Percentiles rank a stretch among this genome's conserved stretches.
Conservation (phyloP, 2,113 vertebrate genomes). For the Cinclus cinclus region DNA sequence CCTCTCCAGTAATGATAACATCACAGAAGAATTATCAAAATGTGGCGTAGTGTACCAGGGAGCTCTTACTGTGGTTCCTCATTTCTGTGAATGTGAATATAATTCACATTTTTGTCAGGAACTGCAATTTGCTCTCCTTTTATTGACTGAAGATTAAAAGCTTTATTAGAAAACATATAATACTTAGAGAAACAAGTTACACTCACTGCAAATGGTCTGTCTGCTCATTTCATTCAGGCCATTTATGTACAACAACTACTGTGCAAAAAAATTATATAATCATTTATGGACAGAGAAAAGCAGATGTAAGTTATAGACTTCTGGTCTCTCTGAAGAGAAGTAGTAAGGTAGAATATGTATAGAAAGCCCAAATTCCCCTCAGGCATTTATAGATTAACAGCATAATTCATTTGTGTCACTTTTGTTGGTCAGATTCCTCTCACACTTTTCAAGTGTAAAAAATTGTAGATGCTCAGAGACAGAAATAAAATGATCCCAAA, state of each 20-base stretch:
- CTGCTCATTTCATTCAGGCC: not conserved
- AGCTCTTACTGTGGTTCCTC: not conserved
- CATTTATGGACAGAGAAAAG: not conserved
- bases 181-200: not conserved
- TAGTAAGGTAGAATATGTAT: not conserved
- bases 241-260: not conserved
- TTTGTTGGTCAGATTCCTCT: not conserved
- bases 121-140: not conserved
- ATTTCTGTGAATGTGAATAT: not conserved
- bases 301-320: not conserved
- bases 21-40: not conserved
- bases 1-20: not conserved
- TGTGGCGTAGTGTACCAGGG: not conserved
- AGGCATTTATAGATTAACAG: not conserved
- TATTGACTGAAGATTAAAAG: not conserved
- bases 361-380: not conserved
- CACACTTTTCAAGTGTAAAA: not conserved
- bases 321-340: not conserved
- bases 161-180: constrained; percentile 3
- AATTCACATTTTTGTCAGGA: not conserved
- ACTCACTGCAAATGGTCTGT: not conserved
- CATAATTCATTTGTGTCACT: not conserved
- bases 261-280: not conserved
- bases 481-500: not conserved
- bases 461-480: not conserved